A percentile compares a stretch with the other conserved stretches of the same genome.
Evolutionary conservation across 2,888 invertebrate species (phyloP).

Genomic region (Xanthia icteritia): DNA sequence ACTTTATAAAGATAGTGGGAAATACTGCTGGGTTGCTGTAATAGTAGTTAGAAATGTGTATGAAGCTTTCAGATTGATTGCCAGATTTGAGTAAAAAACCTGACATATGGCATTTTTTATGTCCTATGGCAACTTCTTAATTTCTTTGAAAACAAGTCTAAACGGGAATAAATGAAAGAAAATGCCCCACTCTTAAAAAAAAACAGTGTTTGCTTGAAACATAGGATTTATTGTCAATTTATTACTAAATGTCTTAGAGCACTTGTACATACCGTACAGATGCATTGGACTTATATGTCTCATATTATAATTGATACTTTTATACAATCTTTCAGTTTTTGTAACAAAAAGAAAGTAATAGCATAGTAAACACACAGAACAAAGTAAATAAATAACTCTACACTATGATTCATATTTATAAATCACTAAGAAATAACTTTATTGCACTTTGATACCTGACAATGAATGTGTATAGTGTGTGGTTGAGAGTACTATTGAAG

Average conservation of each 20-base stretch:
- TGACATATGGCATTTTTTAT: not conserved
- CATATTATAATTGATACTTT: not conserved
- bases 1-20: slow-evolving; percentile 24
- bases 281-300: not conserved
- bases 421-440: slow-evolving; percentile 11
- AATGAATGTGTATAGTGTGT: not conserved
- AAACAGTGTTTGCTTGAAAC: not conserved
- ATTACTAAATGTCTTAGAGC: not conserved
- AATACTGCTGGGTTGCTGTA: slow-evolving; percentile 6
- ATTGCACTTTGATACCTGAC: not conserved
- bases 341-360: not conserved
- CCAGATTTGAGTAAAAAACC: not conserved
- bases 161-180: not conserved
- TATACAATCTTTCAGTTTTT: not conserved
- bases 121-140: not conserved
- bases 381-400: slow-evolving; percentile 6
- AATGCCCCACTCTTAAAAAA: not conserved
- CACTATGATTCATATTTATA: not conserved
- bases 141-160: not conserved
- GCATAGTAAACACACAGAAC: not conserved
- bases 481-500: too few relatives aligned
- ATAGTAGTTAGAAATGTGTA: not conserved
- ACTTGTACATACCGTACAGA: not conserved
- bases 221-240: not conserved
- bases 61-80: not conserved